Percentiles rank a stretch among this genome's conserved stretches.
Conservation (phyloP, 1,140 invertebrate species). For the Armadillidium nasatum region DNA sequence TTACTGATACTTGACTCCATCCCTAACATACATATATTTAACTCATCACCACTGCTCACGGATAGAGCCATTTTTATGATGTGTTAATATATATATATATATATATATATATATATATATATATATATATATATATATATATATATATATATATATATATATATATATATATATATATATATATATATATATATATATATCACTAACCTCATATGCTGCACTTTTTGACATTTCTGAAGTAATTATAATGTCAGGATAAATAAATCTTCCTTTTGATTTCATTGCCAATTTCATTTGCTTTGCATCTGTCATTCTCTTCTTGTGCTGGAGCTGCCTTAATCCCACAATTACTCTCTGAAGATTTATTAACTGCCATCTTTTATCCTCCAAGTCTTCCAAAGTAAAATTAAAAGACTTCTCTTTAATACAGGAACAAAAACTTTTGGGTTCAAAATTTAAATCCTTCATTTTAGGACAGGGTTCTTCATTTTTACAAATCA, state of each 20-base stretch:
- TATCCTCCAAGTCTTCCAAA: background rate
- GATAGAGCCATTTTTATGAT: no score
- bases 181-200: background rate
- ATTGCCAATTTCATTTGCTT: background rate
- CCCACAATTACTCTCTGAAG: background rate
- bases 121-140: conserved; percentile 6
- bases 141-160: conserved; percentile 6
- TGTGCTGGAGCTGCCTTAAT: background rate
- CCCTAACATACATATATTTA: no score
- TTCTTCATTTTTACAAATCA: no score
- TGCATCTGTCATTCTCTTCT: background rate
- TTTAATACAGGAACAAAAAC: no score
- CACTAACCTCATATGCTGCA: no score
- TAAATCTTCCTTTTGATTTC: background rate
- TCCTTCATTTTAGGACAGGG: no score
- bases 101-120: background rate
- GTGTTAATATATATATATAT: no score
- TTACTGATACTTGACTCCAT: no score
- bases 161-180: conserved; percentile 6
- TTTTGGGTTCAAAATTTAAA: no score
- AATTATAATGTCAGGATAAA: background rate
- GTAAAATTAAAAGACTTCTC: background rate
- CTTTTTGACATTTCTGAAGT: background rate
- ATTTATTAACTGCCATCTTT: background rate
- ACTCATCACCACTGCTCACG: no score